Conservation (phyloP, 2,113 vertebrate species). For the Lophochroa leadbeateri region DNA sequence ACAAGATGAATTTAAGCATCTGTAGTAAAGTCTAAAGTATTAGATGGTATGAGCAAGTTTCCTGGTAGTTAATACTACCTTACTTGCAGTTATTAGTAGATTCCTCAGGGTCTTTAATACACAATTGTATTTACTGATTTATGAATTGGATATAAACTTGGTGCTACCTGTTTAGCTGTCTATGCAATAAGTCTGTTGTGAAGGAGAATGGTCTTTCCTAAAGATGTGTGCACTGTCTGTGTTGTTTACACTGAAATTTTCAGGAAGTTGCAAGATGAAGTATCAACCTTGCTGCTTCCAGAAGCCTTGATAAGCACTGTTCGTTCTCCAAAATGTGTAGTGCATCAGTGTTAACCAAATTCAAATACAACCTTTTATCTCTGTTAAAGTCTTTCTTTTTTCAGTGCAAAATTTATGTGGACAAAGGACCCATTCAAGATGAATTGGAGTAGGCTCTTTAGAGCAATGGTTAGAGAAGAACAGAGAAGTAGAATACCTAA, state of each 20-base stretch:
- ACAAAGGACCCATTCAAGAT: neutral
- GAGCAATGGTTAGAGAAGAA: neutral
- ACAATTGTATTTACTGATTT: neutral
- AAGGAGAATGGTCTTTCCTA: too few relatives aligned
- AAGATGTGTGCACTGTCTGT: neutral
- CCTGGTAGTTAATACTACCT: neutral
- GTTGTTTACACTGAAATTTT: neutral
- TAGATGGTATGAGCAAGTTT: neutral
- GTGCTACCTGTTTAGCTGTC: neutral
- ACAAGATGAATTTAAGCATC: neutral
- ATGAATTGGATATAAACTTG: neutral
- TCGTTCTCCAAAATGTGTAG: neutral
- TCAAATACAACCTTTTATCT: neutral
- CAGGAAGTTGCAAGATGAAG: neutral
- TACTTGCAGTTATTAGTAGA: neutral
- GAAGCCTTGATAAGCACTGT: neutral
- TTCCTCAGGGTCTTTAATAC: neutral
- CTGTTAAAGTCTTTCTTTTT: neutral
- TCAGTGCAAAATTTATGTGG: neutral
- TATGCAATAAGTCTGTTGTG: accelerated
- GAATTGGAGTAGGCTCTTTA: neutral
- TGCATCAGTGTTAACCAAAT: neutral
- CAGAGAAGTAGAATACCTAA: neutral
- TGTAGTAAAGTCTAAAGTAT: neutral
- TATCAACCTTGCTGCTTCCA: neutral